Evolutionary conservation across 1,140 invertebrate genomes (phyloP).

Genomic region (Pomacea maculata): DNA sequence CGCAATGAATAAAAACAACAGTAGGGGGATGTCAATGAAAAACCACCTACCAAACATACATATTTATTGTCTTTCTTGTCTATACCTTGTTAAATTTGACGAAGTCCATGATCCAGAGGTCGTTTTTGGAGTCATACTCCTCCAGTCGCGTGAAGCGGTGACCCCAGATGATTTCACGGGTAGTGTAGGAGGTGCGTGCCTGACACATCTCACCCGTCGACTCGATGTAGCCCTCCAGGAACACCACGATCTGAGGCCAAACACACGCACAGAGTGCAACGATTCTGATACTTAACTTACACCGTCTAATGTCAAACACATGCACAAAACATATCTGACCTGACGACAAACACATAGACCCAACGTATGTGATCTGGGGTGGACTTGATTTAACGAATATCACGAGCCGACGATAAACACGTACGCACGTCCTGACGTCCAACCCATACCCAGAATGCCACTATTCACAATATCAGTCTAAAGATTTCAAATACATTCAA

Average conservation of each 20-base stretch:
- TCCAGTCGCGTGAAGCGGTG: constrained; percentile 70
- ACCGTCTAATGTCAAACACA: too few species aligned
- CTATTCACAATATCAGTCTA: too few species aligned
- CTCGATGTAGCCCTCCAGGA: constrained; percentile 78
- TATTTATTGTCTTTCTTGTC: neutral
- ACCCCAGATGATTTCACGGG: constrained; percentile 68
- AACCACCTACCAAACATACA: neutral
- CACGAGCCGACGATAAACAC: too few species aligned
- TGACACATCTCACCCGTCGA: constrained; percentile 64
- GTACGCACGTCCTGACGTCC: too few species aligned
- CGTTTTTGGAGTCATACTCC: constrained; percentile 56
- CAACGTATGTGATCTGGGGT: too few species aligned
- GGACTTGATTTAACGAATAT: too few species aligned
- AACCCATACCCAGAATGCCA: too few species aligned
- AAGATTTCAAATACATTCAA: too few species aligned
- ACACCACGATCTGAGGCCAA: constrained; percentile 84
- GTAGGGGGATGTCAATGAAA: neutral
- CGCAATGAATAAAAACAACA: neutral
- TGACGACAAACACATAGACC: too few species aligned
- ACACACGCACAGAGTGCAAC: neutral
- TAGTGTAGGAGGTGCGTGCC: constrained; percentile 67
- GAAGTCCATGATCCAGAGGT: constrained; percentile 45
- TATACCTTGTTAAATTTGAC: constrained; percentile 15
- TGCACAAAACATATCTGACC: too few species aligned
- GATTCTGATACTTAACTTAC: neutral